These are phyloP conservation scores for Bufo gargarizans DNA, from an alignment of 2,113 vertebrate genomes.

Conservation along the genomic window DNA sequence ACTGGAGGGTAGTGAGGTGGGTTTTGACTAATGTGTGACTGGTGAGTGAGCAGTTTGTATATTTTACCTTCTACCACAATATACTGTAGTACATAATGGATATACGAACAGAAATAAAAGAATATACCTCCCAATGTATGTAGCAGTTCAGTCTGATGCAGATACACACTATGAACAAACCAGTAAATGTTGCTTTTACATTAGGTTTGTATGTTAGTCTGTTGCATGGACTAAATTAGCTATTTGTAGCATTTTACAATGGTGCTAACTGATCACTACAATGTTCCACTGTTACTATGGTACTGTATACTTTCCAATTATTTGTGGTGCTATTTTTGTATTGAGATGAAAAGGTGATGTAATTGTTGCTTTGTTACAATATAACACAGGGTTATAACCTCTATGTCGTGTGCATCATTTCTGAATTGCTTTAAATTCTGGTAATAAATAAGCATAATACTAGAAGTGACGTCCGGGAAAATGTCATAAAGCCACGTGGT, in stretches of 20 bases:
- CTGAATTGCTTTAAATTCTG: neutral
- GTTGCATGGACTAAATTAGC: conserved; percentile 11
- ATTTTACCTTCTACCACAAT: neutral
- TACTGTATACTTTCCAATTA: conserved; percentile 63
- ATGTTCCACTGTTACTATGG: conserved; percentile 69
- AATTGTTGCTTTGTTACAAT: conserved; percentile 72
- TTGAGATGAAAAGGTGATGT: conserved; percentile 66
- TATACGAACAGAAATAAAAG: neutral
- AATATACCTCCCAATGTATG: neutral
- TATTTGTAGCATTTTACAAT: conserved; percentile 49
- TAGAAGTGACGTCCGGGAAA: neutral
- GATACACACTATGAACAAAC: neutral
- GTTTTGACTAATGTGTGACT: neutral
- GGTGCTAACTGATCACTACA: conserved; percentile 65
- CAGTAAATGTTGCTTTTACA: neutral
- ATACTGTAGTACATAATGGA: neutral
- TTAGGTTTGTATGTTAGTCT: conserved; percentile 32
- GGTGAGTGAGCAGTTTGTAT: neutral
- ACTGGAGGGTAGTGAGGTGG: neutral
- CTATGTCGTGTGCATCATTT: conserved; percentile 64
- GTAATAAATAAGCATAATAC: neutral
- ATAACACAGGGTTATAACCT: conserved; percentile 75
- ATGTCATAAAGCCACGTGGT: neutral
- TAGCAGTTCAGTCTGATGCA: conserved; percentile 1
- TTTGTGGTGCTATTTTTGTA: conserved; percentile 81